Evolutionary conservation across 2,113 vertebrate species (phyloP).

Genomic region (Apteryx owenii): DNA sequence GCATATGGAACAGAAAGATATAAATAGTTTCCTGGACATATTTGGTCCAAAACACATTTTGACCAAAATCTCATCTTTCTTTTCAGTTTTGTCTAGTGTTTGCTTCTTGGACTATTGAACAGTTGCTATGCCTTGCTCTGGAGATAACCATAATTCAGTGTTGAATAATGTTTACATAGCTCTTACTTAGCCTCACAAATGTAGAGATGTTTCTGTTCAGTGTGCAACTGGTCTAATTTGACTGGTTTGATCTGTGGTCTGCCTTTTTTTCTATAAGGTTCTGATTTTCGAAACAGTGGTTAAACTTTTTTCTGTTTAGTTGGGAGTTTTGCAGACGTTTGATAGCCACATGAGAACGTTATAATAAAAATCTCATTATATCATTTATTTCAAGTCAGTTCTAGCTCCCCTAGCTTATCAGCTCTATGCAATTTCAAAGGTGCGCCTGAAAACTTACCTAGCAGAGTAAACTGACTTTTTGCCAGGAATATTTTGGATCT

Average conservation of each 20-base stretch:
- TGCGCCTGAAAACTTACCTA: not conserved
- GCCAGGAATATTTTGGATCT: not conserved
- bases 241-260: not conserved
- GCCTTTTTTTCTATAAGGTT: not conserved
- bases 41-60: not conserved
- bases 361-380: not conserved
- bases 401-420: not conserved
- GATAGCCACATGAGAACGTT: accelerated
- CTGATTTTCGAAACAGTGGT: not conserved
- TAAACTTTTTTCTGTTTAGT: not conserved
- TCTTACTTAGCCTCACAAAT: accelerated
- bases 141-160: not conserved
- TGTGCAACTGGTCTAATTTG: not conserved
- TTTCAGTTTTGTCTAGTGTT: not conserved
- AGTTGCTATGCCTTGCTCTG: not conserved
- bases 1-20: not conserved
- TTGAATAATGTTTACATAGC: not conserved
- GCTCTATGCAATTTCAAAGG: not conserved
- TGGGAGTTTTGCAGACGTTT: not conserved
- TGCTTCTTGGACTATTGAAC: not conserved
- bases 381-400: not conserved
- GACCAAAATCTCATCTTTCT: not conserved
- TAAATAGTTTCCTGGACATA: not conserved
- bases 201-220: not conserved
- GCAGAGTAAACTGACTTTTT: not conserved